Evolutionary conservation across 1,140 invertebrate genomes (phyloP).

Genomic region (Camponotus pennsylvanicus): DNA sequence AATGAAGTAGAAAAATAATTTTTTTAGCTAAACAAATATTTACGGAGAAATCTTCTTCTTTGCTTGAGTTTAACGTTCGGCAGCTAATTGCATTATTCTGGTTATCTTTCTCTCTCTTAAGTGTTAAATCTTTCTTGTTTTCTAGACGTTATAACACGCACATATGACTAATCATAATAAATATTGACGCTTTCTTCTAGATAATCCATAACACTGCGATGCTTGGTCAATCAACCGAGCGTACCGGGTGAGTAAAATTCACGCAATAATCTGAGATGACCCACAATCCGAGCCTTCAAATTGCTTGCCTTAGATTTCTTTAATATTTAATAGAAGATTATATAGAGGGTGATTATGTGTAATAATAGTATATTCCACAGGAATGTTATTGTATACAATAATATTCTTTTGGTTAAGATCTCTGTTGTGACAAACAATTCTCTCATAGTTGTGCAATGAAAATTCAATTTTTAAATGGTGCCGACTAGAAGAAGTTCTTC

Average conservation of each 20-base stretch:
- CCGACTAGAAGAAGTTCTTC: not conserved
- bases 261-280: conserved; percentile 32
- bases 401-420: conserved; percentile 8
- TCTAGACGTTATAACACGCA: not conserved
- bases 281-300: conserved; percentile 8
- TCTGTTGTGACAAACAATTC: conserved; percentile 2
- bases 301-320: conserved; percentile 50
- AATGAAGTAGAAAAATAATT: not conserved
- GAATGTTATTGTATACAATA: conserved; percentile 21
- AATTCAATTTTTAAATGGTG: conserved; percentile 7
- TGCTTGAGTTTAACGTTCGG: conserved; percentile 12
- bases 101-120: not conserved
- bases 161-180: conserved; percentile 49
- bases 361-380: conserved; percentile 11
- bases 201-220: conserved; percentile 84
- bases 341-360: not conserved
- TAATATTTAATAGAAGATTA: conserved; percentile 37
- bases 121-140: not conserved
- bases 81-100: not conserved
- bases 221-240: conserved; percentile 81
- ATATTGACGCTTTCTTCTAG: conserved; percentile 79
- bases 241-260: conserved; percentile 79
- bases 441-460: conserved; percentile 3
- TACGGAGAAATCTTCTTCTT: not conserved
- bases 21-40: not conserved